phyloP scores from a whole-genome alignment of 2,888 invertebrate species.

The Amorpha juglandis region DNA sequence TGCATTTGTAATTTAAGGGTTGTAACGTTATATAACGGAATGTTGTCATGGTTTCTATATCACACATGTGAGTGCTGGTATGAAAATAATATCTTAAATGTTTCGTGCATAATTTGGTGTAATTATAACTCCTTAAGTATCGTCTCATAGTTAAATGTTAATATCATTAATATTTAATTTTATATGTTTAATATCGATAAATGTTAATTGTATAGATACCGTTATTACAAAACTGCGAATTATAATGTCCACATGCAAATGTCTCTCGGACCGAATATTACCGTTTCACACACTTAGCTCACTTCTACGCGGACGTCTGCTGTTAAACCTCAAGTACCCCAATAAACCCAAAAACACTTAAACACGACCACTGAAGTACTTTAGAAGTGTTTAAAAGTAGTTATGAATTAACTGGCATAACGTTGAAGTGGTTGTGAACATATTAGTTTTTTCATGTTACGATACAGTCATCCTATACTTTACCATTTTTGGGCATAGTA shows the following conservation, averaged over 20 bases:
- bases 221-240: neutral
- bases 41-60: too few relatives aligned
- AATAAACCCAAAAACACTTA: conserved; percentile 4
- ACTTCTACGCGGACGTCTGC: neutral
- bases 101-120: neutral
- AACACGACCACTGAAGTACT: neutral
- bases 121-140: neutral
- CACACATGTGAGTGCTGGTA: too few relatives aligned
- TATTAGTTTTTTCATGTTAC: neutral
- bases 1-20: too few relatives aligned
- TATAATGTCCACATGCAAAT: neutral
- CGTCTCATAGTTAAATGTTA: neutral
- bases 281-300: conserved; percentile 2
- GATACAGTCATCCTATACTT: neutral
- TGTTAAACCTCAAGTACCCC: neutral
- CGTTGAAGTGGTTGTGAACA: neutral
- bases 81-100: too few relatives aligned
- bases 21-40: too few relatives aligned
- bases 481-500: too few relatives aligned
- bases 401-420: neutral
- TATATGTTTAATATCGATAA: neutral
- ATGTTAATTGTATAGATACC: neutral
- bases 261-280: neutral
- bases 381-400: conserved; percentile 4
- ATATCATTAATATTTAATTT: too few relatives aligned